These are phyloP conservation scores for Agonopterix heracliana DNA, from an alignment of 2,888 invertebrate genomes.

Conservation along the genomic window DNA sequence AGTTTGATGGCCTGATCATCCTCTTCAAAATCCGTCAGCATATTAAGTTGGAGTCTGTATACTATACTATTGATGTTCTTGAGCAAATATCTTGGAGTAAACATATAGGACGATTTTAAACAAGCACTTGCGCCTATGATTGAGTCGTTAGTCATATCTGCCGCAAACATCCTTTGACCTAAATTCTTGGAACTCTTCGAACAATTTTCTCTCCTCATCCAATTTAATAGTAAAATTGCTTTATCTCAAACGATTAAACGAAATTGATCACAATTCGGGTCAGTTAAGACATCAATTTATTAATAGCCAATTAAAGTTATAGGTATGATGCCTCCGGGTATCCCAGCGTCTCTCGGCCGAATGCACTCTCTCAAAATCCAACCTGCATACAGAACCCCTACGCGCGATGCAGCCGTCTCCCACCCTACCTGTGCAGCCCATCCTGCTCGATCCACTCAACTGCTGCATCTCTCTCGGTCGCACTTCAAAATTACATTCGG, in stretches of 20 bases:
- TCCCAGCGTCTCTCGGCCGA: slow-evolving; percentile 42
- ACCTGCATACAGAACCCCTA: slow-evolving; percentile 57
- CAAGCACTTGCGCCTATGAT: no score
- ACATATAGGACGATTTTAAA: no score
- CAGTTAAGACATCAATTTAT: slow-evolving; percentile 59
- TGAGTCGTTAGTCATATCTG: no score
- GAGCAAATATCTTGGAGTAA: no score
- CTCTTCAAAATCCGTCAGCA: no score
- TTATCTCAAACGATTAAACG: slow-evolving; percentile 52
- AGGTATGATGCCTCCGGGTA: slow-evolving; percentile 39
- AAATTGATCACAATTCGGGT: slow-evolving; percentile 57
- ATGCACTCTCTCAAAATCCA: slow-evolving; percentile 56
- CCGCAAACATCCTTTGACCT: background rate
- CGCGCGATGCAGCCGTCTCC: slow-evolving; percentile 49
- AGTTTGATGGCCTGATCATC: no score
- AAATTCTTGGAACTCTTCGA: background rate
- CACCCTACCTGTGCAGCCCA: slow-evolving; percentile 53
- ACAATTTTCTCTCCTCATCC: slow-evolving; percentile 28
- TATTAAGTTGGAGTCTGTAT: no score
- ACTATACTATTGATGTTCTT: no score
- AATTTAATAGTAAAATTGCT: slow-evolving; percentile 53
- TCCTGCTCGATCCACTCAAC: slow-evolving; percentile 42
- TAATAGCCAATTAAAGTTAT: slow-evolving; percentile 50
- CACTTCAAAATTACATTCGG: slow-evolving; percentile 68
- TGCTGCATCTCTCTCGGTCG: slow-evolving; percentile 48